Evolutionary conservation across 2,113 vertebrate genomes (phyloP).

Genomic region (Microcebus tavaratra): DNA sequence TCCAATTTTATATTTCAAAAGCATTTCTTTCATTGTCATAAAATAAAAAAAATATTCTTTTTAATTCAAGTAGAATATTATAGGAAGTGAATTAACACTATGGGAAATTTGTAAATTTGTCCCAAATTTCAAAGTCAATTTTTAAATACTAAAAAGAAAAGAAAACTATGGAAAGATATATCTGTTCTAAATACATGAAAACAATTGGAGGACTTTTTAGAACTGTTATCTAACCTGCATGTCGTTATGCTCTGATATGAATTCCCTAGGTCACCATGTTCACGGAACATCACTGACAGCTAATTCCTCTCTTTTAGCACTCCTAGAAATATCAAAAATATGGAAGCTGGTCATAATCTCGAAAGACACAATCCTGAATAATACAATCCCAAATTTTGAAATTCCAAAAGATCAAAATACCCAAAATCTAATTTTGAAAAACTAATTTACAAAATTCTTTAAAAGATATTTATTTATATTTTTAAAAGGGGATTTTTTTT

Average conservation of each 20-base stretch:
- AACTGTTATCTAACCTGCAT: background rate
- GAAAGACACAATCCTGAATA: background rate
- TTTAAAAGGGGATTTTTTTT: background rate
- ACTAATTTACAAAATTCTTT: background rate
- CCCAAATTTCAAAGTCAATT: background rate
- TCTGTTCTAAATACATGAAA: conserved; percentile 3
- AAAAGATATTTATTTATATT: background rate
- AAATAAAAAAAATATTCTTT: conserved; percentile 4
- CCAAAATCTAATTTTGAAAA: background rate
- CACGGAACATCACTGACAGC: background rate
- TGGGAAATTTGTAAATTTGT: background rate
- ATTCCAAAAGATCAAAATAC: background rate
- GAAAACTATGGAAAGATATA: background rate
- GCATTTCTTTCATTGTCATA: background rate
- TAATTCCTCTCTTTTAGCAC: background rate
- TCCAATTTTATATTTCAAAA: background rate
- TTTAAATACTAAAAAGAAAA: conserved; percentile 15
- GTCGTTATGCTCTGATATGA: background rate
- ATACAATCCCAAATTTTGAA: background rate
- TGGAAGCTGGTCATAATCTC: background rate
- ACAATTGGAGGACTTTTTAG: background rate
- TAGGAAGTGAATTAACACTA: background rate
- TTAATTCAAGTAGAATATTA: background rate
- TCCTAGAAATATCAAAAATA: background rate
- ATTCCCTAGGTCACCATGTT: background rate